phyloP scores from a whole-genome alignment of 2,113 vertebrate species.

The Todiramphus saurophagus region DNA sequence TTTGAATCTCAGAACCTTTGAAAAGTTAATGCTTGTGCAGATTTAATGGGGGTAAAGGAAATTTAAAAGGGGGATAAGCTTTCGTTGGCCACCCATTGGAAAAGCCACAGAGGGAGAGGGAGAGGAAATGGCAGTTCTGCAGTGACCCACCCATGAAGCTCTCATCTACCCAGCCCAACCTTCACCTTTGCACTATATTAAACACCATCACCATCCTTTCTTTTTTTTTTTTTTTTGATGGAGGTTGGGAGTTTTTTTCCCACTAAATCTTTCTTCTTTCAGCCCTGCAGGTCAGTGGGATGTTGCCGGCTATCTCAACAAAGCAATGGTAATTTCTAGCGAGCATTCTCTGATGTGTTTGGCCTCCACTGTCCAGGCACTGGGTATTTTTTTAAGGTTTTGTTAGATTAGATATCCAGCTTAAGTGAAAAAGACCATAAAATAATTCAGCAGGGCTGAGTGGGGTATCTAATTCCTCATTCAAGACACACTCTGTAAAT shows the following conservation, averaged over 20 bases:
- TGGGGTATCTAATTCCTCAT: constrained; percentile 50
- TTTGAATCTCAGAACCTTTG: constrained; percentile 67
- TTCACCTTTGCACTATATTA: constrained; percentile 69
- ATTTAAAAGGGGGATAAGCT: background rate
- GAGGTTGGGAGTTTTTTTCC: background rate
- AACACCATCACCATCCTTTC: background rate
- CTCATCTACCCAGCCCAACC: constrained; percentile 51
- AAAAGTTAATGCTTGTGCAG: constrained; percentile 49
- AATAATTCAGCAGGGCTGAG: constrained; percentile 57
- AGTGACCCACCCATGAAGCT: constrained; percentile 46
- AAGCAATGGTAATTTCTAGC: background rate
- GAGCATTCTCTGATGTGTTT: constrained; percentile 14
- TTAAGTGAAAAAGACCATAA: constrained; percentile 39
- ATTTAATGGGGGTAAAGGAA: constrained; percentile 47
- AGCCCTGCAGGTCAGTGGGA: background rate
- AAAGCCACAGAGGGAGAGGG: constrained; percentile 48
- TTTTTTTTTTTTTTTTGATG: background rate
- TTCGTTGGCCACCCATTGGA: constrained; percentile 79
- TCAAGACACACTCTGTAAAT: constrained; percentile 70
- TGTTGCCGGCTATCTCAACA: background rate
- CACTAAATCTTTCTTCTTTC: background rate
- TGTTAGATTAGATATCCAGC: background rate
- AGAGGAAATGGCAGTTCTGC: constrained; percentile 53
- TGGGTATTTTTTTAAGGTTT: background rate
- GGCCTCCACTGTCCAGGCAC: background rate